Percentiles rank a stretch among this genome's conserved stretches.
Evolutionary conservation across 2,797 vertebrate genomes (phyloP).

Genomic region (Pogoniulus pusillus): DNA sequence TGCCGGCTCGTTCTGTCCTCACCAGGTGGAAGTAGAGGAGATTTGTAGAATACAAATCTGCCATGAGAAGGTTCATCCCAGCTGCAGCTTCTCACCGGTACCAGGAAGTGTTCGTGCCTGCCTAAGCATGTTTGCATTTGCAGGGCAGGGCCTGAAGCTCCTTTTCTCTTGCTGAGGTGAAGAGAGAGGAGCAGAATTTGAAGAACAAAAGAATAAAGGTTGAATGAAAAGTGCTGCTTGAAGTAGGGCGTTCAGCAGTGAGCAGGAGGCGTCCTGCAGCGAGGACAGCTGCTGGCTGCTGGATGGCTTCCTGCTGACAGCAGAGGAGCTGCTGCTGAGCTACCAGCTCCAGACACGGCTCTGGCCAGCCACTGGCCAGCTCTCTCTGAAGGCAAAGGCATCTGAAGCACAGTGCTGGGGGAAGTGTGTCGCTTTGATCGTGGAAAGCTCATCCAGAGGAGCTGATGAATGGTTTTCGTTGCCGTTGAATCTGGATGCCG

Average conservation of each 20-base stretch:
- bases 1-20: background rate
- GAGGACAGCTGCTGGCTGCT: background rate
- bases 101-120: background rate
- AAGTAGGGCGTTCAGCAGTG: background rate
- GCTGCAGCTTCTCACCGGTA: background rate
- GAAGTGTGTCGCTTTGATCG: constrained; percentile 16
- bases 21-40: background rate
- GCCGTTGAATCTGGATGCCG: constrained; percentile 46
- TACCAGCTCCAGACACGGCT: rapidly evolving
- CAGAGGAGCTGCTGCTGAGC: background rate
- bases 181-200: background rate
- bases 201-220: background rate
- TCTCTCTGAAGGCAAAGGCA: background rate
- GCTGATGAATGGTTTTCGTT: constrained; percentile 45
- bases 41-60: background rate
- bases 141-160: background rate
- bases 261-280: rapidly evolving
- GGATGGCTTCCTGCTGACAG: background rate
- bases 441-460: background rate
- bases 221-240: background rate
- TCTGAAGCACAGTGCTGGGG: background rate
- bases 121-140: background rate
- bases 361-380: background rate
- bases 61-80: background rate
- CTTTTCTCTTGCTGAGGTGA: background rate